Conservation (phyloP, 1,140 invertebrate species). For the Tetragnatha versicolor region DNA sequence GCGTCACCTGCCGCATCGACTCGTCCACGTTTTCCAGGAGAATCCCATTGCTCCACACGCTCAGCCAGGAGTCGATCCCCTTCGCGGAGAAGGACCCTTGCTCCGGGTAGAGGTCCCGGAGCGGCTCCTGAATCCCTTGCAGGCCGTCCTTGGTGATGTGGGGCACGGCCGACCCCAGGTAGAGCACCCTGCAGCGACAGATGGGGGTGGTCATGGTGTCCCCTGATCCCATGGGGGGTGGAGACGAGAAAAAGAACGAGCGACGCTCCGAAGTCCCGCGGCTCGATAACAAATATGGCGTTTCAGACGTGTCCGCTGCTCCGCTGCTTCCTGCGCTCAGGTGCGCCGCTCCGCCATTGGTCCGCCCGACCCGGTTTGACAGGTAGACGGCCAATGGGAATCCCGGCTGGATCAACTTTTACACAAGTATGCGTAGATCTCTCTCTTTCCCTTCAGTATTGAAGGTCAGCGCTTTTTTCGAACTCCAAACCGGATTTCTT, state of each 20-base stretch:
- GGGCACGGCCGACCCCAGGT: conserved; percentile 95
- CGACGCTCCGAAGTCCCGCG: background rate
- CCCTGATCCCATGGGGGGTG: background rate
- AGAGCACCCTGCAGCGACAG: conserved; percentile 95
- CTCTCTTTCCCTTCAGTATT: background rate
- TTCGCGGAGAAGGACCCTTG: conserved; percentile 77
- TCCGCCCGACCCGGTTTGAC: conserved; percentile 22
- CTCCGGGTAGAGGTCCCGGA: conserved; percentile 94
- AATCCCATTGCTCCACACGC: conserved; percentile 96
- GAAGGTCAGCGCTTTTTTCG: conserved; percentile 48
- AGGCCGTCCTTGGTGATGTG: conserved; percentile 97
- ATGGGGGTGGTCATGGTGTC: conserved; percentile 80
- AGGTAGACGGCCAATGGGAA: conserved; percentile 48
- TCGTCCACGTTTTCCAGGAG: conserved; percentile 96
- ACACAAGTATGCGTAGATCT: conserved; percentile 32
- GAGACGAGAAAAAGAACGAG: background rate
- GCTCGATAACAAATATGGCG: conserved; percentile 38
- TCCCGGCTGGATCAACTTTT: conserved; percentile 15
- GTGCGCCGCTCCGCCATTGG: conserved; percentile 16
- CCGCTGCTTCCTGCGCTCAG: conserved; percentile 30
- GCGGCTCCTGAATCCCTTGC: conserved; percentile 95
- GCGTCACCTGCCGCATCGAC: conserved; percentile 89
- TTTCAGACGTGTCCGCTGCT: conserved; percentile 20
- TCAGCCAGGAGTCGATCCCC: conserved; percentile 96
- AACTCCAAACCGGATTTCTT: conserved; percentile 38